These are phyloP conservation scores for Neofelis nebulosa DNA, from an alignment of 2,113 vertebrate species.

Conservation along the genomic window DNA sequence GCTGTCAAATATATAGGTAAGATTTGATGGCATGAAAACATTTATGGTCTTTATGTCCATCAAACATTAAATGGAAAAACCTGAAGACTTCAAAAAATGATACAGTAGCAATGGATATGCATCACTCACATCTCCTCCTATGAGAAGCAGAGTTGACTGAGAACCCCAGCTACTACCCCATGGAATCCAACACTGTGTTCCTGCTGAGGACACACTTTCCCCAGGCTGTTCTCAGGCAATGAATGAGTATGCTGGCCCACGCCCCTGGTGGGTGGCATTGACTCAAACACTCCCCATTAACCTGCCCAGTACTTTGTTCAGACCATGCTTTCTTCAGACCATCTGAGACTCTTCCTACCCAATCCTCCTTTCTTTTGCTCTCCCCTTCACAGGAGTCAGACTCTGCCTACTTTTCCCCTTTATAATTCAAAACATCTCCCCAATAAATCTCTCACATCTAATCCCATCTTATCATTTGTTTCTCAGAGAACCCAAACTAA, in stretches of 20 bases:
- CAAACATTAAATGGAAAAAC: background rate
- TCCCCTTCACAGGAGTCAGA: background rate
- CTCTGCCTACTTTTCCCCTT: background rate
- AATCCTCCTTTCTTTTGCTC: background rate
- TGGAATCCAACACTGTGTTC: background rate
- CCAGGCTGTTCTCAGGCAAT: background rate
- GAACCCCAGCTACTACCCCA: background rate
- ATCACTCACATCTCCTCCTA: background rate
- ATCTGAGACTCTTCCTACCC: background rate
- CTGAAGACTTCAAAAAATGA: background rate
- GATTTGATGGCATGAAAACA: background rate
- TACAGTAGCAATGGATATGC: background rate
- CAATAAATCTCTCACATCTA: background rate
- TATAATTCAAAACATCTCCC: background rate
- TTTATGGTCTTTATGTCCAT: background rate
- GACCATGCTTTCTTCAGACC: background rate
- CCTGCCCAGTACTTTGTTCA: background rate
- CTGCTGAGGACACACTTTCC: background rate
- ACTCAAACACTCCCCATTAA: background rate
- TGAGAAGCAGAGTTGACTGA: background rate
- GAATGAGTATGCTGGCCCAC: background rate
- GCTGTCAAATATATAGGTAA: background rate
- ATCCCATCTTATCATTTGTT: background rate
- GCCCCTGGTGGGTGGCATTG: background rate
- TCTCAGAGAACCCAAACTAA: conserved; percentile 28